A percentile compares a stretch with the other conserved stretches of the same genome.
Conservation (phyloP, 1,140 invertebrate species). For the Rhagoletis zephyria region DNA sequence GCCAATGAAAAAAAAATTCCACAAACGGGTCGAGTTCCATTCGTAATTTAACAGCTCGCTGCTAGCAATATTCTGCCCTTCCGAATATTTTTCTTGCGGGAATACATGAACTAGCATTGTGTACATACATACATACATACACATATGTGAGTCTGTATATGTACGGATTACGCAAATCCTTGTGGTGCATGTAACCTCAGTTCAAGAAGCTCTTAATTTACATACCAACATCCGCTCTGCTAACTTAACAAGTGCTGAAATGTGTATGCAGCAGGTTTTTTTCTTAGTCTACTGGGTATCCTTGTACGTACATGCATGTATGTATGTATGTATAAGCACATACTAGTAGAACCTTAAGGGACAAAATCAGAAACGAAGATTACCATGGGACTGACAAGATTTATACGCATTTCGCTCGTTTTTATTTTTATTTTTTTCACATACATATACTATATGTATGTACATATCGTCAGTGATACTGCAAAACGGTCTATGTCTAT, state of each 20-base stretch:
- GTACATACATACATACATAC: neutral
- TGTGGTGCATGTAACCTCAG: neutral
- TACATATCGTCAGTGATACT: no score
- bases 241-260: neutral
- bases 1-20: no score
- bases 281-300: neutral
- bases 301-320: neutral
- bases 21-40: no score
- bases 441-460: no score
- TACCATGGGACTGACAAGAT: conserved; percentile 17
- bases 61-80: no score
- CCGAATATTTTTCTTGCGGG: no score
- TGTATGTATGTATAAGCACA: neutral
- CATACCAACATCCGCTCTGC: conserved; percentile 16
- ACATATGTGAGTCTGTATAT: neutral
- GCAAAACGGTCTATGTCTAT: no score
- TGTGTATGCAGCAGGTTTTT: neutral
- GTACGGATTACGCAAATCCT: neutral
- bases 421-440: neutral
- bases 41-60: no score
- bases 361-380: conserved; percentile 23
- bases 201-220: conserved; percentile 29
- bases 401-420: conserved; percentile 13
- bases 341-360: neutral
- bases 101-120: no score